Conservation (phyloP, 2,113 vertebrate genomes). For the Periophthalmus modestus region DNA sequence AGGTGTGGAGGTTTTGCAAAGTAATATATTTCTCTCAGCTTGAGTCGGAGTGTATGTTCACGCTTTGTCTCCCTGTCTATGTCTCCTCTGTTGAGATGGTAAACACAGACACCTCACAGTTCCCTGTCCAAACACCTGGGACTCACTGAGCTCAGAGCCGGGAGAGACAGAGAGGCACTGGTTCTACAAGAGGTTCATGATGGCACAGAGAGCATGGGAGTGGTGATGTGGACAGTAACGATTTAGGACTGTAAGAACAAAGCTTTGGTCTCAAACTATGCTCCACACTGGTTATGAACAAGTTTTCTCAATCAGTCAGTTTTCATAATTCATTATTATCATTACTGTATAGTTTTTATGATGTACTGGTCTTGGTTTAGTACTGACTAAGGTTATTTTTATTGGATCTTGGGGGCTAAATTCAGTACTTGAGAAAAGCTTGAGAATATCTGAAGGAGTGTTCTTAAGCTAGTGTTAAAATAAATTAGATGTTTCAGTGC, state of each 20-base stretch:
- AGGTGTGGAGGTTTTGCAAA: slow-evolving; percentile 34
- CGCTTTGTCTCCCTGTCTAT: slow-evolving; percentile 48
- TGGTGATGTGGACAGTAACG: neutral
- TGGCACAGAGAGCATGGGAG: slow-evolving; percentile 14
- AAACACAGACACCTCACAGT: slow-evolving; percentile 67
- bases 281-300: neutral
- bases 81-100: slow-evolving; percentile 54
- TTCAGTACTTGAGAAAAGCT: no score
- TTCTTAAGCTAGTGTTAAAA: no score
- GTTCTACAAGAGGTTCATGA: slow-evolving; percentile 41
- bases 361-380: no score
- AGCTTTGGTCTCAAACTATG: neutral
- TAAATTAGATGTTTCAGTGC: no score
- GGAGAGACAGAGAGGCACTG: slow-evolving; percentile 32
- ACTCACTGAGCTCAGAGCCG: slow-evolving; percentile 26
- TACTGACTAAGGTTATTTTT: no score
- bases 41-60: slow-evolving; percentile 50
- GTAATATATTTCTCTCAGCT: slow-evolving; percentile 65
- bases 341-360: no score
- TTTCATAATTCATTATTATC: no score
- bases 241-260: neutral
- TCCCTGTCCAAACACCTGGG: slow-evolving; percentile 55
- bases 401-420: no score
- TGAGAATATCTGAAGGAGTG: no score
- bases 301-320: neutral